Evolutionary conservation across 2,888 invertebrate genomes (phyloP), one percentile per base, ranked within the genome.

Genomic region (Trissolcus japonicus): DNA sequence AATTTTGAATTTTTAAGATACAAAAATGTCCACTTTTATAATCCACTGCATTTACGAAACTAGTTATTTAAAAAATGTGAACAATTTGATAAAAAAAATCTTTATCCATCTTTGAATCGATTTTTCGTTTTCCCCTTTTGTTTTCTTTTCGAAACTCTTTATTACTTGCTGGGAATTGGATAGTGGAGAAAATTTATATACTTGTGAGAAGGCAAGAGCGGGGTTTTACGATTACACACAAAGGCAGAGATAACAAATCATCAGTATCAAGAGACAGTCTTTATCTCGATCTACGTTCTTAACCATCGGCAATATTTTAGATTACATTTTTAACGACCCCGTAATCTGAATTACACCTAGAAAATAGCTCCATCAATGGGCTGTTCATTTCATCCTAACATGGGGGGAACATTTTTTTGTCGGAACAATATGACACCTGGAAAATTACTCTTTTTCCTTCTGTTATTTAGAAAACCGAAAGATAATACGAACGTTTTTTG

Each of bases 171-270:
- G 35, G 7, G 16, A 14, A 46, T 1, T n/a, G 3, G 13, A 46
- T 11, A 16, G n/a, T 16, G 46, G 16, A n/a, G 46, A 46, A 46
- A 16, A 16, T 16, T 16, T 46, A 46, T 46, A 46, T 14, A 16
- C 16, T 14, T 43, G 43, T 53, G 14, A 16, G 6, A 59, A 29
- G 29, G 41, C 29, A 59, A 14, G 59, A 60, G 21, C 4, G 7
- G 13, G 17, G 50, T 67, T 60, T 68, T 60, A 68, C 35, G 54
- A 60, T 55, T 68, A 51, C 54, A 59, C 67, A 21, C 60, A 48
- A 60, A 54, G 35, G 60, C 35, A 54, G 11, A 59, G 60, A 68
- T 68, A 68, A 68, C 60, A 68, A 60, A 54, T 54, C 48, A 60
- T 57, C 48, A 13, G 51, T 35, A 19, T 35, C 29, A 41, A 48